A percentile compares a stretch with the other conserved stretches of the same genome.
These are phyloP conservation scores for Pseudorhiza aurosa DNA, from an alignment of 30 jellyfish, hydroid and myxozoan species.

Conservation along the genomic window DNA sequence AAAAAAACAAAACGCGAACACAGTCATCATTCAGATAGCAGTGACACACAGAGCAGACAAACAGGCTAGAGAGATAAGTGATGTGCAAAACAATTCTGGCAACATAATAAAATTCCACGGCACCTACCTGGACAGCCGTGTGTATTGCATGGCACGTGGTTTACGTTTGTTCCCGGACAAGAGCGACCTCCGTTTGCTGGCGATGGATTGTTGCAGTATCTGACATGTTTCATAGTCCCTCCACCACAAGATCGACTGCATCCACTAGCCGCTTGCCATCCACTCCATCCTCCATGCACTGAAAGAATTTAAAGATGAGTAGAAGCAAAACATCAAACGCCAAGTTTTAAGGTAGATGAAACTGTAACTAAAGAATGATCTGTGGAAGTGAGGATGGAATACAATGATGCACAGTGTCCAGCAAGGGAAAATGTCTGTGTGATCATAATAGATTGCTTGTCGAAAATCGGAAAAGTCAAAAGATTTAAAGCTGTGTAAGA, in stretches of 20 bases:
- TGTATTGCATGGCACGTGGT: neutral
- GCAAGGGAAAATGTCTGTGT: too few relatives aligned
- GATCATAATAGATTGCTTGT: too few relatives aligned
- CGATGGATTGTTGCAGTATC: neutral
- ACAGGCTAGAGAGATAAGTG: too few relatives aligned
- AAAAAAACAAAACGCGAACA: too few relatives aligned
- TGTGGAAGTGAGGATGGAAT: too few relatives aligned
- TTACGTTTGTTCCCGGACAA: neutral
- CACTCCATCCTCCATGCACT: conserved; percentile 12
- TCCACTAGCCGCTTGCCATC: neutral
- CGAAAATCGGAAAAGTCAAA: too few relatives aligned
- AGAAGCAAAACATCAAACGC: neutral
- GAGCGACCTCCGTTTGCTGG: conserved; percentile 8
- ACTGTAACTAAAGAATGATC: neutral
- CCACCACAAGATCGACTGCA: conserved; percentile 1
- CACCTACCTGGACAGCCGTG: conserved; percentile 28
- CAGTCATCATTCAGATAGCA: too few relatives aligned
- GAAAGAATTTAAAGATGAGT: neutral
- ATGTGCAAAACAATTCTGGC: too few relatives aligned
- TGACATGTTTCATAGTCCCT: neutral
- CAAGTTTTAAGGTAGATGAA: neutral
- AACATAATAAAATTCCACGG: neutral
- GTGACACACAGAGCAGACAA: too few relatives aligned
- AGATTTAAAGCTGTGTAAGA: too few relatives aligned
- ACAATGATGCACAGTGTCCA: too few relatives aligned